A percentile compares a stretch with the other conserved stretches of the same genome.
Conservation (phyloP, 2,888 invertebrate genomes). For the Spodoptera exigua region DNA sequence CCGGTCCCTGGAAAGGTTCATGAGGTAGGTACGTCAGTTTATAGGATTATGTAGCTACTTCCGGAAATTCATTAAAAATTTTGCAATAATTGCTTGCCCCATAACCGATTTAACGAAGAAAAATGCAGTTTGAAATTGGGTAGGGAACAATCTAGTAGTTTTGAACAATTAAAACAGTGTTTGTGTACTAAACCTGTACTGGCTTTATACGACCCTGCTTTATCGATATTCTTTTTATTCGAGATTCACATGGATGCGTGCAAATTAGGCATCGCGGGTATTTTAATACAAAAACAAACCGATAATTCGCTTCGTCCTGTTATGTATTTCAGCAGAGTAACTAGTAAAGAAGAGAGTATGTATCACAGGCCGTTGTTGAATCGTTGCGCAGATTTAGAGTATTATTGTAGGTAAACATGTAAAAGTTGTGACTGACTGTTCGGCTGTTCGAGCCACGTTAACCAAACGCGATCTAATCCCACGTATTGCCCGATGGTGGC, state of each 20-base stretch:
- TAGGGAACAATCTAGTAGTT: constrained; percentile 6
- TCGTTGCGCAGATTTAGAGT: constrained; percentile 55
- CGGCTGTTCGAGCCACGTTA: constrained; percentile 7
- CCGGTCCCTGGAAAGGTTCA: constrained; percentile 51
- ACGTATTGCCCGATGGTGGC: constrained; percentile 14
- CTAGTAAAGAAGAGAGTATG: constrained; percentile 6
- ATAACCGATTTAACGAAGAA: constrained; percentile 8
- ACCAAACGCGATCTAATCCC: constrained; percentile 17
- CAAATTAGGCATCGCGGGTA: constrained; percentile 7
- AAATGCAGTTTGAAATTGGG: constrained; percentile 3
- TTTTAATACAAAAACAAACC: constrained; percentile 11
- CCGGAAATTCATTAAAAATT: constrained; percentile 58
- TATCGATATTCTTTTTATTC: too few species aligned
- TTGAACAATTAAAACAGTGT: constrained; percentile 37
- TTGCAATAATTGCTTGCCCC: constrained; percentile 52
- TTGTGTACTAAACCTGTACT: constrained; percentile 54
- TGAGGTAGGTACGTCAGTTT: constrained; percentile 54
- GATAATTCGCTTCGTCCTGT: constrained; percentile 3
- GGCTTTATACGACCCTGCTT: constrained; percentile 5
- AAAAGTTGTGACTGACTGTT: constrained; percentile 61
- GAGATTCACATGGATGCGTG: constrained; percentile 16
- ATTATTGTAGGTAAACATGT: constrained; percentile 49
- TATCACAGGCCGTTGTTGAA: constrained; percentile 58
- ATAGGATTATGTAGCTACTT: too few species aligned
- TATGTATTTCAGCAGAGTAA: constrained; percentile 15